phyloP scores from a whole-genome alignment of 2,888 invertebrate species.

The Tipula unca region DNA sequence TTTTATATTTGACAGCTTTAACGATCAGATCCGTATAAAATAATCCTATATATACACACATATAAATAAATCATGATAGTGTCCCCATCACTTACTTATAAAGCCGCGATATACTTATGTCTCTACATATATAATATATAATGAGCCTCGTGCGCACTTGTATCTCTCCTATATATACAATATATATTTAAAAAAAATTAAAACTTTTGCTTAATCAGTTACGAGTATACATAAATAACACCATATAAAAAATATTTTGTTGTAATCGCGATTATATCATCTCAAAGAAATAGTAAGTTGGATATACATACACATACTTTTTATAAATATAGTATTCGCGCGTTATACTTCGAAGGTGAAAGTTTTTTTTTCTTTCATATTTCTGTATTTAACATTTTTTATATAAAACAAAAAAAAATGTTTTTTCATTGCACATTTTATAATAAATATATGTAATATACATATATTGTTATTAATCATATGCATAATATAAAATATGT shows the following conservation, averaged over 20 bases:
- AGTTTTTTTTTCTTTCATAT: neutral
- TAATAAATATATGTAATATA: neutral
- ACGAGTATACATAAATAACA: too few relatives aligned
- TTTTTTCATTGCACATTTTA: neutral
- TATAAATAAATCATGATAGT: neutral
- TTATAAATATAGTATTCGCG: neutral
- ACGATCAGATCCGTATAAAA: neutral
- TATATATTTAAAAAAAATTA: neutral
- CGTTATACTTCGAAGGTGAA: slow-evolving; percentile 8
- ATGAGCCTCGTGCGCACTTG: neutral
- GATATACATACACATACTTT: neutral
- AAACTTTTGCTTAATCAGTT: neutral
- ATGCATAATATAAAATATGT: neutral
- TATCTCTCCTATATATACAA: neutral
- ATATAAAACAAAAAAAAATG: neutral
- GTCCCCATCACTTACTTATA: neutral
- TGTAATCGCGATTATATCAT: neutral
- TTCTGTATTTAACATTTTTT: neutral
- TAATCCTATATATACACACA: too few relatives aligned
- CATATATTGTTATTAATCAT: slow-evolving; percentile 9
- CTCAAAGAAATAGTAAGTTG: neutral
- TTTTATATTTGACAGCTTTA: too few relatives aligned
- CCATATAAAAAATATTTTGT: neutral
- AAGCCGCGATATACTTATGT: neutral
- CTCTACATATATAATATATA: neutral